Percentiles rank a stretch among this genome's conserved stretches.
Conservation (phyloP, 2,888 invertebrate genomes). For the Heterodera filipjevi region DNA sequence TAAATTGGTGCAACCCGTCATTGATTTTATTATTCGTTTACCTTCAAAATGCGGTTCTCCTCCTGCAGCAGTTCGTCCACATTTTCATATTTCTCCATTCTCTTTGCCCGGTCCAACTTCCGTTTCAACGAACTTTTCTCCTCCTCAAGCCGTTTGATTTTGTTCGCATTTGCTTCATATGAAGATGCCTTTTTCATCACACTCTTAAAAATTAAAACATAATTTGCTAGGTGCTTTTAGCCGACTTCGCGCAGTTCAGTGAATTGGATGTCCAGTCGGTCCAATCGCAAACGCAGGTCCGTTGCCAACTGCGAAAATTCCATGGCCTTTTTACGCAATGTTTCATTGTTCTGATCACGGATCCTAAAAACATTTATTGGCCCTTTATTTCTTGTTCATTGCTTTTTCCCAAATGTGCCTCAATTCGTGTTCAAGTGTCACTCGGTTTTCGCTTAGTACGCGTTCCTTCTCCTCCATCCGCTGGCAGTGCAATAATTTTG, state of each 20-base stretch:
- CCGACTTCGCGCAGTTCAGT: constrained; percentile 80
- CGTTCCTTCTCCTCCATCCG: constrained; percentile 94
- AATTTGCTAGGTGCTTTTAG: background rate
- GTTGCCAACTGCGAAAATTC: constrained; percentile 96
- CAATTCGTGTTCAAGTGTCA: constrained; percentile 84
- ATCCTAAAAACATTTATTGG: constrained; percentile 69
- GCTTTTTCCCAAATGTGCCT: constrained; percentile 17
- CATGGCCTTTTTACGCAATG: constrained; percentile 95
- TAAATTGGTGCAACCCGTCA: background rate
- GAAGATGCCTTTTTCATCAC: constrained; percentile 95
- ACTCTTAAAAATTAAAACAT: constrained; percentile 72
- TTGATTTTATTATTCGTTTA: constrained; percentile 9
- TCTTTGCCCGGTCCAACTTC: constrained; percentile 94
- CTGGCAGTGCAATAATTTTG: constrained; percentile 88
- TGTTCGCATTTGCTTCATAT: constrained; percentile 91
- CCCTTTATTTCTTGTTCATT: background rate
- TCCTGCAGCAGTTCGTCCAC: constrained; percentile 95
- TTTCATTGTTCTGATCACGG: constrained; percentile 93
- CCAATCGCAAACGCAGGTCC: constrained; percentile 91
- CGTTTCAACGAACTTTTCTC: constrained; percentile 82
- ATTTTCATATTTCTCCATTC: constrained; percentile 91
- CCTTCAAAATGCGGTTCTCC: constrained; percentile 93
- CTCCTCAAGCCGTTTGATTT: constrained; percentile 81
- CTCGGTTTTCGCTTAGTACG: constrained; percentile 84
- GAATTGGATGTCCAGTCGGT: constrained; percentile 96